A percentile compares a stretch with the other conserved stretches of the same genome.
Conservation (phyloP, 2,888 invertebrate species). For the Conchocele bisecta region DNA sequence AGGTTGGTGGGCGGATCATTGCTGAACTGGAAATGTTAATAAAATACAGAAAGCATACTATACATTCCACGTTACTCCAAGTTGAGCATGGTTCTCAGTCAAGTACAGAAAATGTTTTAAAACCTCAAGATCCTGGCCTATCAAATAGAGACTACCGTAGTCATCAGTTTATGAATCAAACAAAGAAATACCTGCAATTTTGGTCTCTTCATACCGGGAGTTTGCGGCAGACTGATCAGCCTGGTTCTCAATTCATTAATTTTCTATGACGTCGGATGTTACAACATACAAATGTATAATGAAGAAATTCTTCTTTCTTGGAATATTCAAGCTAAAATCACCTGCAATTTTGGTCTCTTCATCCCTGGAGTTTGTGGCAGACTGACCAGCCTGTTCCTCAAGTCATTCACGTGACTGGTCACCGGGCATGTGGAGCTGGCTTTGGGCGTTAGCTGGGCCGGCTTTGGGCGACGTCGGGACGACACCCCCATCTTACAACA, state of each 20-base stretch:
- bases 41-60: too few relatives aligned
- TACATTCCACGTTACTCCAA: too few relatives aligned
- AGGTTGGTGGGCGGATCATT: background rate
- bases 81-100: too few relatives aligned
- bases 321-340: background rate
- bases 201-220: constrained; percentile 45
- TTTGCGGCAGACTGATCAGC: constrained; percentile 37
- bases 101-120: too few relatives aligned
- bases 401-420: constrained; percentile 47
- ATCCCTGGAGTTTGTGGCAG: constrained; percentile 52
- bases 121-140: too few relatives aligned
- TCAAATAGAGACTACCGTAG: too few relatives aligned
- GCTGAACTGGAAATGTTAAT: background rate
- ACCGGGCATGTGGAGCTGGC: constrained; percentile 18
- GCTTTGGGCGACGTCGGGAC: background rate
- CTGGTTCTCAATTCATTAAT: constrained; percentile 53
- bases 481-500: constrained; percentile 76
- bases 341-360: constrained; percentile 33
- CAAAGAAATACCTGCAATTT: constrained; percentile 25
- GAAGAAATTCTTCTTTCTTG: background rate
- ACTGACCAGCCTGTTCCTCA: constrained; percentile 45
- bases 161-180: too few relatives aligned
- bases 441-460: background rate
- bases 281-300: too few relatives aligned
- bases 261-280: too few relatives aligned